phyloP scores from a whole-genome alignment of 2,888 invertebrate genomes.

The Morpho achilles region DNA sequence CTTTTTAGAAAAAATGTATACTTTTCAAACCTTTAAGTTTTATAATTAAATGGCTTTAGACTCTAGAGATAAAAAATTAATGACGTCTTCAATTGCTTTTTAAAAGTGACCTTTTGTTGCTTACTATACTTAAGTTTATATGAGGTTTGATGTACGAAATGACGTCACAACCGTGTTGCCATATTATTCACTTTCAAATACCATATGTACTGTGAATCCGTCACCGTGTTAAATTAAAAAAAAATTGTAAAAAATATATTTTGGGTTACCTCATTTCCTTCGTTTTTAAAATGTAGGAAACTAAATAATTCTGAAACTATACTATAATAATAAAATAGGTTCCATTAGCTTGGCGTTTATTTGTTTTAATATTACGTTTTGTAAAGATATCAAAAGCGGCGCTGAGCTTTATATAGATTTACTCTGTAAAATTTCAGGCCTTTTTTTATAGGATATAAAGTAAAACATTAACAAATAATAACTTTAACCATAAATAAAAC shows the following conservation, averaged over 20 bases:
- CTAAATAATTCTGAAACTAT: conserved; percentile 10
- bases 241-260: conserved; percentile 10
- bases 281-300: conserved; percentile 6
- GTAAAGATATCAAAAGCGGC: neutral
- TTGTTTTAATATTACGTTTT: neutral
- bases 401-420: too few relatives aligned
- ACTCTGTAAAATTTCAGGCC: too few relatives aligned
- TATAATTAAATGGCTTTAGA: too few relatives aligned
- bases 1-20: too few relatives aligned
- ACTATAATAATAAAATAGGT: neutral
- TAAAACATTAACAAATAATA: too few relatives aligned
- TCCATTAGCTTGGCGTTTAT: too few relatives aligned
- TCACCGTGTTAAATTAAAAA: conserved; percentile 20
- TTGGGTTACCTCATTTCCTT: neutral
- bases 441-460: too few relatives aligned
- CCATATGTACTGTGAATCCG: conserved; percentile 13
- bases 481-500: too few relatives aligned
- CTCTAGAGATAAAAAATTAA: too few relatives aligned
- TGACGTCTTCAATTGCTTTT: too few relatives aligned
- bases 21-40: too few relatives aligned
- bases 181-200: conserved; percentile 18
- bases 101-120: too few relatives aligned
- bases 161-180: conserved; percentile 13
- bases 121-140: neutral
- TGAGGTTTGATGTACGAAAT: conserved; percentile 3